phyloP scores from a whole-genome alignment of 1,140 invertebrate species.

The Drosophila triauraria region DNA sequence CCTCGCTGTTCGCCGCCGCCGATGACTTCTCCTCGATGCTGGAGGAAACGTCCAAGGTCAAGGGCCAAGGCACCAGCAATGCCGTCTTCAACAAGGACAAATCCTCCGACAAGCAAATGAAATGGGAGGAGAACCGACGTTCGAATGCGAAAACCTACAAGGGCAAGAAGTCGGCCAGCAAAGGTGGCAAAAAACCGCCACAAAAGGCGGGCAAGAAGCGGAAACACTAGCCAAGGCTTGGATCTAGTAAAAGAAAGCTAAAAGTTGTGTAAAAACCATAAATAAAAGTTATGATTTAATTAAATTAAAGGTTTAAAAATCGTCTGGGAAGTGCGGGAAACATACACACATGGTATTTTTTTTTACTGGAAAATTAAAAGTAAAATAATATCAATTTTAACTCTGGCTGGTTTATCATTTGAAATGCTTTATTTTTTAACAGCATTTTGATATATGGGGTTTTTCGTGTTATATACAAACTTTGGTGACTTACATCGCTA shows the following conservation, averaged over 20 bases:
- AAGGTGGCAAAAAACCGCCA: not conserved
- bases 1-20: constrained; percentile 89
- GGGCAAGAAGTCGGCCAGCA: constrained; percentile 46
- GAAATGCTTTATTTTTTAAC: constrained; percentile 71
- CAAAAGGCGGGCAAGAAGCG: constrained; percentile 60
- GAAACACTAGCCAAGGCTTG: constrained; percentile 49
- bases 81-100: constrained; percentile 89
- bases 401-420: constrained; percentile 23
- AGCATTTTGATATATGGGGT: constrained; percentile 46
- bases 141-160: constrained; percentile 76
- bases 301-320: too few species aligned
- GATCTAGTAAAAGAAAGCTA: not conserved
- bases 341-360: too few species aligned
- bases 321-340: too few species aligned
- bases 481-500: constrained; percentile 73
- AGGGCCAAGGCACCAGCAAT: constrained; percentile 88
- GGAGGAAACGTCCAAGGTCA: constrained; percentile 88
- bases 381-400: too few species aligned
- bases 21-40: constrained; percentile 91
- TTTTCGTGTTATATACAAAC: constrained; percentile 61
- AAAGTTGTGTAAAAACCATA: constrained; percentile 33
- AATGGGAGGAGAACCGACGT: constrained; percentile 88
- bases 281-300: not conserved
- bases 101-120: constrained; percentile 88
- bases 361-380: too few species aligned